phyloP scores from a whole-genome alignment of 1,140 invertebrate species.

The Conopomorpha cramerella region DNA sequence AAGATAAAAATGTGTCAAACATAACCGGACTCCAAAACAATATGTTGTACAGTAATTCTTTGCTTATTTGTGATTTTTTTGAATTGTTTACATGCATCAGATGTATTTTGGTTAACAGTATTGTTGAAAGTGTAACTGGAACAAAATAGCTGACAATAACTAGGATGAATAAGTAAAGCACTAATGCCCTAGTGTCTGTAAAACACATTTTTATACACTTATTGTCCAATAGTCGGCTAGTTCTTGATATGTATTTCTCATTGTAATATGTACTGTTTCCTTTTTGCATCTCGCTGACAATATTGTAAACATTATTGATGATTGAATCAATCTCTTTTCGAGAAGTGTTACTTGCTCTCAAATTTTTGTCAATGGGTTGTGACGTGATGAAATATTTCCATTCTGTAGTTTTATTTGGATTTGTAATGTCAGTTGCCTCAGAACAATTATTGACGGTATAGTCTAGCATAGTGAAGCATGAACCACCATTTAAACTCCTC shows the following conservation, averaged over 20 bases:
- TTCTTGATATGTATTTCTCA: no score
- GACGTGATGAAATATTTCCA: no score
- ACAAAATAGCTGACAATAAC: slow-evolving; percentile 40
- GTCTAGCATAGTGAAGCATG: slow-evolving; percentile 33
- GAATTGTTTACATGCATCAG: slow-evolving; percentile 25
- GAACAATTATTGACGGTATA: no score
- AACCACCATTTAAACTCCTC: slow-evolving; percentile 13
- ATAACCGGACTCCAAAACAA: slow-evolving; percentile 49
- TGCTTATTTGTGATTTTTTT: slow-evolving; percentile 35
- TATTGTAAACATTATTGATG: no score
- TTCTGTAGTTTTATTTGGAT: no score
- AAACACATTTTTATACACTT: slow-evolving; percentile 40
- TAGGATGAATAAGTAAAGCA: slow-evolving; percentile 36
- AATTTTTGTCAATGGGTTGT: no score
- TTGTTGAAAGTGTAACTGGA: slow-evolving; percentile 36
- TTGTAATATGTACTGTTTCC: no score
- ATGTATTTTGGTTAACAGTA: slow-evolving; percentile 46
- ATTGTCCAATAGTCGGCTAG: no score
- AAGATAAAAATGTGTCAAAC: slow-evolving; percentile 42
- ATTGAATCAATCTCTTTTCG: no score
- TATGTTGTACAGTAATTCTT: slow-evolving; percentile 39
- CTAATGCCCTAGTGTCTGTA: slow-evolving; percentile 28
- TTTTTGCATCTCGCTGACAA: no score
- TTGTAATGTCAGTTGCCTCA: no score
- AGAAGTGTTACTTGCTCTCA: no score